Evolutionary conservation across 2,888 invertebrate species (phyloP).

Genomic region (Strigamia crassipes): DNA sequence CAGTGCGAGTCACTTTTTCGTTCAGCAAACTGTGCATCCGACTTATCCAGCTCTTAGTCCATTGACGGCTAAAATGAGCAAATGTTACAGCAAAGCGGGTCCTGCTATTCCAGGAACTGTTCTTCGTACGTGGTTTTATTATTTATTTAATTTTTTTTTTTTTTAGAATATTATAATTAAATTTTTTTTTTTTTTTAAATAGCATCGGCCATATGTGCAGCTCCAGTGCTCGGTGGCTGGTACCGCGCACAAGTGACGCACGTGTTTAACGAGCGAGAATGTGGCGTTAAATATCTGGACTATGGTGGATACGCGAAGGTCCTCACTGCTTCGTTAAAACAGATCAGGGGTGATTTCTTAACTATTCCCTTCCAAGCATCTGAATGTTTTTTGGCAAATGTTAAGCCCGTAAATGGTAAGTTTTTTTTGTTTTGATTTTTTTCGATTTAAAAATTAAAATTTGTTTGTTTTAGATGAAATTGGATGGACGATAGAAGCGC

Average conservation of each 20-base stretch:
- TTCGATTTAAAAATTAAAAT: neutral
- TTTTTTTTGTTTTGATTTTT: neutral
- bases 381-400: conserved; percentile 90
- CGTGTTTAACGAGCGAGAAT: conserved; percentile 70
- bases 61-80: conserved; percentile 78
- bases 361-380: conserved; percentile 95
- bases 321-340: conserved; percentile 76
- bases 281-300: conserved; percentile 87
- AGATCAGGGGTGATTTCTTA: conserved; percentile 89
- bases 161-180: neutral
- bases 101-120: conserved; percentile 80
- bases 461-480: conserved; percentile 55
- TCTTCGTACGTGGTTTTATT: conserved; percentile 65
- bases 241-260: conserved; percentile 82
- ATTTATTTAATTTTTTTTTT: conserved; percentile 3
- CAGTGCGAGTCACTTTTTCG: conserved; percentile 85
- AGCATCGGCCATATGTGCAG: conserved; percentile 88
- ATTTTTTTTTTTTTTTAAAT: neutral
- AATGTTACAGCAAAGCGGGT: conserved; percentile 74
- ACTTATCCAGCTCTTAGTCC: conserved; percentile 82
- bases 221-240: conserved; percentile 83
- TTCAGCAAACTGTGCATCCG: conserved; percentile 95
- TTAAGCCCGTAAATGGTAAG: conserved; percentile 72
- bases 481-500: conserved; percentile 77
- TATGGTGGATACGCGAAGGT: conserved; percentile 90